Evolutionary conservation across 2,888 invertebrate genomes (phyloP).

Genomic region (Drosophila nr. perissopoda): DNA sequence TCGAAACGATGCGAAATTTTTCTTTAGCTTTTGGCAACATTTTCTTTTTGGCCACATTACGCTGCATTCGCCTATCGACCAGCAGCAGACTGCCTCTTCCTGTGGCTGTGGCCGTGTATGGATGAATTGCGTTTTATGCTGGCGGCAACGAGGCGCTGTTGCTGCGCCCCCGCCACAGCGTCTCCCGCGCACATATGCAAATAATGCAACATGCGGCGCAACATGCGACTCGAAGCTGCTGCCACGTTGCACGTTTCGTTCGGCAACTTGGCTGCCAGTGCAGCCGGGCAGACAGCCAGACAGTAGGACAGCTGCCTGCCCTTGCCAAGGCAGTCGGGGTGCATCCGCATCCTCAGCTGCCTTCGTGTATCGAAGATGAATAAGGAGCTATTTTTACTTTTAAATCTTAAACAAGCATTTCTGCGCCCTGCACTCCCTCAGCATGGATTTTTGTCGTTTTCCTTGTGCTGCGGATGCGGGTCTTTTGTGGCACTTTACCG

Average conservation of each 20-base stretch:
- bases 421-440: constrained; percentile 9
- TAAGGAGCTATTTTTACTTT: constrained; percentile 84
- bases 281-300: constrained; percentile 10
- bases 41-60: constrained; percentile 11
- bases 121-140: constrained; percentile 44
- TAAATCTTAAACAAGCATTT: constrained; percentile 72
- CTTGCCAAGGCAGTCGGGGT: constrained; percentile 25
- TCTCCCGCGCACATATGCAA: constrained; percentile 65
- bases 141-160: constrained; percentile 48
- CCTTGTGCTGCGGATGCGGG: constrained; percentile 49
- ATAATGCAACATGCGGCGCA: constrained; percentile 72
- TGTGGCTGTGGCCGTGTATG: constrained; percentile 1
- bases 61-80: constrained; percentile 43
- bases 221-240: constrained; percentile 47
- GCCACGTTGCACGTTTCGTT: constrained; percentile 46
- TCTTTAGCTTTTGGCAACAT: constrained; percentile 2
- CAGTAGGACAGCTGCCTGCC: constrained; percentile 13
- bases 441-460: constrained; percentile 45
- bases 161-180: constrained; percentile 8
- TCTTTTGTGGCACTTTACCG: constrained; percentile 58
- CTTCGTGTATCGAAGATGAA: constrained; percentile 81
- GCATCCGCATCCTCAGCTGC: constrained; percentile 62
- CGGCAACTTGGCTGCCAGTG: constrained; percentile 6
- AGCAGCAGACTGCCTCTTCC: constrained; percentile 19
- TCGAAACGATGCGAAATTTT: neutral